Evolutionary conservation across 2,888 invertebrate genomes (phyloP).

Genomic region (Pterobdella sp.): DNA sequence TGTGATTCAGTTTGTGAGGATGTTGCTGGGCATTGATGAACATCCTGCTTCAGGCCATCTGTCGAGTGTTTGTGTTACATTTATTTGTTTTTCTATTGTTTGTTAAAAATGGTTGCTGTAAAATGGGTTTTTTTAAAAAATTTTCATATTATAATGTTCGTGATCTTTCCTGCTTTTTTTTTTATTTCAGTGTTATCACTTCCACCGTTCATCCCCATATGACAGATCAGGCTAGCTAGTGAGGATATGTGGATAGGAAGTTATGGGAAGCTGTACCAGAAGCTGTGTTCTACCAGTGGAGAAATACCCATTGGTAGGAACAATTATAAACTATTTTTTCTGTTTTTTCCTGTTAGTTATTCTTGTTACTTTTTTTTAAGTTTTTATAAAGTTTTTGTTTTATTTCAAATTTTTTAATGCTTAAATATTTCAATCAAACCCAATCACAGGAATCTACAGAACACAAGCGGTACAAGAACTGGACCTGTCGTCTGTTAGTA

Average conservation of each 20-base stretch:
- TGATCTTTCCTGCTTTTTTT: neutral
- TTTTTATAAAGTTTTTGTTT: neutral
- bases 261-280: slow-evolving; percentile 93
- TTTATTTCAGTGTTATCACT: neutral
- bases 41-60: slow-evolving; percentile 94
- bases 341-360: neutral
- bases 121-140: neutral
- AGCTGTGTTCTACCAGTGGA: slow-evolving; percentile 92
- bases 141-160: neutral
- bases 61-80: slow-evolving; percentile 65
- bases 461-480: slow-evolving; percentile 5
- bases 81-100: neutral
- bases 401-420: neutral
- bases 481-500: neutral
- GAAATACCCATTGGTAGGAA: slow-evolving; percentile 98
- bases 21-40: slow-evolving; percentile 89
- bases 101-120: neutral
- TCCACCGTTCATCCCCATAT: neutral
- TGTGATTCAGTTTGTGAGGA: slow-evolving; percentile 88
- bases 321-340: neutral
- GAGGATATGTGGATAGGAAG: slow-evolving; percentile 98
- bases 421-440: neutral
- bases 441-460: slow-evolving; percentile 3
- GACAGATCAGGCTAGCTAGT: slow-evolving; percentile 86
- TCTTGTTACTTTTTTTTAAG: neutral